Evolutionary conservation across 2,888 invertebrate species (phyloP), one percentile per base, ranked within the genome.

Genomic region (Diarsia dahlii): DNA sequence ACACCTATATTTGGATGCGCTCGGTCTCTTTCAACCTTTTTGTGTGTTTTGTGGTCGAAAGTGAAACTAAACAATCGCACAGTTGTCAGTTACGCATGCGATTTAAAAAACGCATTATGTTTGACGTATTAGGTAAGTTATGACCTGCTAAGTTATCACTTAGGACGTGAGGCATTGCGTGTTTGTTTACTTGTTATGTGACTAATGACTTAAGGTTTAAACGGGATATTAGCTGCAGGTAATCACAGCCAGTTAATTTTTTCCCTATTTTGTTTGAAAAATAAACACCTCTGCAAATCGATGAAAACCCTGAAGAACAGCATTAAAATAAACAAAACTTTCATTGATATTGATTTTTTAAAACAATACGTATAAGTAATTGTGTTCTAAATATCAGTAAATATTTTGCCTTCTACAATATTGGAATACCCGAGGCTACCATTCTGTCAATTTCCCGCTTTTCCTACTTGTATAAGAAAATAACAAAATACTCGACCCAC

Each of bases 21-120:
- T 86, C 62, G 65, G 82, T 74, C 74, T 80, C 80, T 75, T 80
- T 74, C 62, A 75, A 79, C 82, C 13, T 82, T 87, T 88, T 85
- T 87, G 86, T 89, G 71, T 78, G 75, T 84, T 88, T 90, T 87
- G 83, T 84, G 77, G 80, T 80, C 84, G 89, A 91, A 90, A 92
- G 92, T 90, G 92, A 92, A 93, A 92, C 87, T 87, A 87, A 88
- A 88, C 85, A 85, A 83, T 85, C 82, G 81, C 73, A 76, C 56
- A 86, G 84, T 79, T 86, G 89, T 88, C 78, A 74, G 86, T 87
- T 83, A 83, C 83, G 83, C 80, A 82, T 80, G 74, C 81, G 70
- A 73, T 71, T 54, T 60, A 80, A 77, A 77, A 79, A 76, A 80
- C 73, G 70, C 67, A 80, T 79, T 75, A 78, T 28, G 70, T 81